phyloP scores from a whole-genome alignment of 2,113 vertebrate species.

The Aviceda subcristata region DNA sequence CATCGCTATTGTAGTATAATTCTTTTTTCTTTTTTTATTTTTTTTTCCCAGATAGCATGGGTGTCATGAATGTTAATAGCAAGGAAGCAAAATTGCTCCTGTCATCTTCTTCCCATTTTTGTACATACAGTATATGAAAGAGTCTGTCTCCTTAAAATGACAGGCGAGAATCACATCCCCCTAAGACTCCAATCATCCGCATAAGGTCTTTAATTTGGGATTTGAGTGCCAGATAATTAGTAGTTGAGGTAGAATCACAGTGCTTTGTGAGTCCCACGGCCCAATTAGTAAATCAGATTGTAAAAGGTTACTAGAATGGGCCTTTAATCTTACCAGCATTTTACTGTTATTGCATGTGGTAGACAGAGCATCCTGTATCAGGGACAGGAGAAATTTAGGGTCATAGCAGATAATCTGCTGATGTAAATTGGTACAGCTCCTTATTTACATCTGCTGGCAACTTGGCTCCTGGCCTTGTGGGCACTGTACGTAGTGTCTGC shows the following conservation, averaged over 20 bases:
- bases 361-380: not conserved
- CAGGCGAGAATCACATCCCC: not conserved
- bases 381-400: not conserved
- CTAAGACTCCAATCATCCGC: not conserved
- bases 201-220: conserved; percentile 22
- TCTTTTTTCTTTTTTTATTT: not conserved
- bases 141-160: conserved; percentile 16
- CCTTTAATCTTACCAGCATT: not conserved
- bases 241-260: not conserved
- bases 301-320: not conserved
- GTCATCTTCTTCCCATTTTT: conserved; percentile 26
- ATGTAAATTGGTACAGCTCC: not conserved
- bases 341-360: not conserved
- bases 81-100: conserved; percentile 34
- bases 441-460: not conserved
- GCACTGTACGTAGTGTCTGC: not conserved
- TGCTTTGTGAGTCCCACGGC: conserved; percentile 13
- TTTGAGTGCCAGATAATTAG: conserved; percentile 38
- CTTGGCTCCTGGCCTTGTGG: not conserved
- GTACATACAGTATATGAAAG: not conserved
- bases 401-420: not conserved
- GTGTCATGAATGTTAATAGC: conserved; percentile 40
- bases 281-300: conserved; percentile 37
- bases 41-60: not conserved
- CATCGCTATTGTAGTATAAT: conserved; percentile 24